phyloP scores from a whole-genome alignment of 2,888 invertebrate species.

The Dynastes maya region DNA sequence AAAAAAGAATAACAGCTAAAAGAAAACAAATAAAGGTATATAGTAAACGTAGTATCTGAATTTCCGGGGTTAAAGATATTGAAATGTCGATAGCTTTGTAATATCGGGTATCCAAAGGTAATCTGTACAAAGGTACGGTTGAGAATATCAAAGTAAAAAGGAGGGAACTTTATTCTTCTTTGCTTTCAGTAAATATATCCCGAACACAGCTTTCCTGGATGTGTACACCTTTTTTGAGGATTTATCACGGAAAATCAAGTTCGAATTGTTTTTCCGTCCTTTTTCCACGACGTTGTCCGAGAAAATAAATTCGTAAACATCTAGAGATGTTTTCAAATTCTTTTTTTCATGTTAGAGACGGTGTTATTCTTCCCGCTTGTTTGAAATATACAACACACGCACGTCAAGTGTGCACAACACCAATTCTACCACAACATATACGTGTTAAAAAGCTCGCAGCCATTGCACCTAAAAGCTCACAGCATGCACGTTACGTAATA shows the following conservation, averaged over 20 bases:
- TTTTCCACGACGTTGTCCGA: too few relatives aligned
- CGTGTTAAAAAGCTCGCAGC: conserved; percentile 52
- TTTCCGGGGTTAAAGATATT: neutral
- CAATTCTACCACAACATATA: conserved; percentile 54
- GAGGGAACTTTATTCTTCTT: too few relatives aligned
- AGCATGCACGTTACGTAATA: conserved; percentile 51
- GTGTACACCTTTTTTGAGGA: too few relatives aligned
- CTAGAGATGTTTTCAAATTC: too few relatives aligned
- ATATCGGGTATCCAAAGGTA: neutral
- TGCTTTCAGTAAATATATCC: too few relatives aligned
- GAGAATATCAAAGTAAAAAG: neutral
- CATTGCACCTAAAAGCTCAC: conserved; percentile 53
- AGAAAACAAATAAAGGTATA: neutral
- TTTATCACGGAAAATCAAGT: too few relatives aligned
- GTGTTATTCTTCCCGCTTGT: neutral
- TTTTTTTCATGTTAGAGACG: too few relatives aligned
- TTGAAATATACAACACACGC: too few relatives aligned
- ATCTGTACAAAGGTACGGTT: conserved; percentile 4
- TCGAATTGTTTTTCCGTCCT: too few relatives aligned
- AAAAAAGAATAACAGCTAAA: neutral
- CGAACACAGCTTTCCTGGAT: too few relatives aligned
- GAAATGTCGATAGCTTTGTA: neutral
- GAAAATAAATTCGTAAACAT: too few relatives aligned
- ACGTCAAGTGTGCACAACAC: conserved; percentile 53
- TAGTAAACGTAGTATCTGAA: neutral